phyloP scores from a whole-genome alignment of 2,888 invertebrate species.

The Heteromurus nitidus region DNA sequence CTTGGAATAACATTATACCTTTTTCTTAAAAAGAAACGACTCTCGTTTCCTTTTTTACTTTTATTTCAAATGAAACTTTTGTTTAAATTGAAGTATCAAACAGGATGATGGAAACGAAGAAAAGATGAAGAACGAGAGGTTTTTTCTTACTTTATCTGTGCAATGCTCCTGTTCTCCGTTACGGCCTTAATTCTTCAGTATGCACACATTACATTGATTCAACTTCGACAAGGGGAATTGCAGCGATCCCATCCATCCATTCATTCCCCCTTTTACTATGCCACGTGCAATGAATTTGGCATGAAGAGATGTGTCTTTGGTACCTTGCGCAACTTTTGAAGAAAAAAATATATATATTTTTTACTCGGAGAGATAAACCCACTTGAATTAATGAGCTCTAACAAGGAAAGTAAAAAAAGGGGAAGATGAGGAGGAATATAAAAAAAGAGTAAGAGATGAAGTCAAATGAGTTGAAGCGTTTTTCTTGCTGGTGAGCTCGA shows the following conservation, averaged over 20 bases:
- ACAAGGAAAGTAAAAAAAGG: conserved; percentile 28
- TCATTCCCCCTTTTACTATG: no score
- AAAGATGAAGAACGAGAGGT: conserved; percentile 41
- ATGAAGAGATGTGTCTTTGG: no score
- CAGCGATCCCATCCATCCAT: no score
- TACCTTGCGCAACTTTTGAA: conserved; percentile 23
- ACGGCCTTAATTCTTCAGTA: no score
- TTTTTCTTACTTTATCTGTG: background rate
- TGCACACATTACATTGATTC: background rate
- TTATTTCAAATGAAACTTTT: conserved; percentile 26
- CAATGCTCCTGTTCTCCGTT: no score
- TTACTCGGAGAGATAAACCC: conserved; percentile 49
- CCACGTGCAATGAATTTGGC: conserved; percentile 60
- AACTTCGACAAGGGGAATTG: background rate
- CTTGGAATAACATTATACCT: background rate
- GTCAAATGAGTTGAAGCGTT: conserved; percentile 39
- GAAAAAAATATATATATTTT: background rate
- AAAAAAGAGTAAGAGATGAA: conserved; percentile 37
- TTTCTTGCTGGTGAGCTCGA: background rate
- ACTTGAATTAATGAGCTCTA: conserved; percentile 60
- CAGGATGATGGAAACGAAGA: conserved; percentile 28
- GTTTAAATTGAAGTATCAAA: conserved; percentile 48
- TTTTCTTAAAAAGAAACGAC: background rate
- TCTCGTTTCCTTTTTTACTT: background rate
- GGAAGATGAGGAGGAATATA: conserved; percentile 28